These are phyloP conservation scores for Rhamnusium bicolor DNA, from an alignment of 2,888 invertebrate species.

Conservation along the genomic window DNA sequence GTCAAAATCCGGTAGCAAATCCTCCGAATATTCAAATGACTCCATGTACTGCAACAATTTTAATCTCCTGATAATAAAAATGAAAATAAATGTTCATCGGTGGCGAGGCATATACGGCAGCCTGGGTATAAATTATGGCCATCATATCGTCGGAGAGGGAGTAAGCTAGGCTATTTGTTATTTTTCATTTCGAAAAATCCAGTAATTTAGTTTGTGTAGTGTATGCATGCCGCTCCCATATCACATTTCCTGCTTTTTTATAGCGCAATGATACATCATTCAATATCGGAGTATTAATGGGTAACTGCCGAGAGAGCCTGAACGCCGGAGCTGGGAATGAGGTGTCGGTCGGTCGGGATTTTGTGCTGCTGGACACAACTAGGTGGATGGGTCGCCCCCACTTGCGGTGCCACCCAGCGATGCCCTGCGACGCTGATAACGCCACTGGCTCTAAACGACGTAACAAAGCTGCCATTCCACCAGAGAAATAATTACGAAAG, in stretches of 20 bases:
- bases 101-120: conserved; percentile 66
- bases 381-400: conserved; percentile 27
- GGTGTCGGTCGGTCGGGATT: conserved; percentile 49
- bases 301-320: conserved; percentile 46
- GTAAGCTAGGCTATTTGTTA: conserved; percentile 72
- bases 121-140: conserved; percentile 70
- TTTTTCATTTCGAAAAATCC: conserved; percentile 73
- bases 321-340: conserved; percentile 30
- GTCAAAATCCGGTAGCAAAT: conserved; percentile 63
- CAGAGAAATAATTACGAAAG: conserved; percentile 10
- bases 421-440: conserved; percentile 34
- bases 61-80: conserved; percentile 72
- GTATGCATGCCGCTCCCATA: conserved; percentile 69
- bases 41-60: conserved; percentile 71
- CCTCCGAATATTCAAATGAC: conserved; percentile 68
- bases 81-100: conserved; percentile 72
- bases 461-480: conserved; percentile 23
- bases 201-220: conserved; percentile 72
- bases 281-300: conserved; percentile 68
- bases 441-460: conserved; percentile 15
- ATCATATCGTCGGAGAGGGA: conserved; percentile 70
- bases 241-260: conserved; percentile 73
- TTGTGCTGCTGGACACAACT: conserved; percentile 50
- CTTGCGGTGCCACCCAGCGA: conserved; percentile 21
- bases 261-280: conserved; percentile 73